Base-by-base conservation (phyloP, 2,797 vertebrate genomes). In the Aratinga solstitialis region DNA sequence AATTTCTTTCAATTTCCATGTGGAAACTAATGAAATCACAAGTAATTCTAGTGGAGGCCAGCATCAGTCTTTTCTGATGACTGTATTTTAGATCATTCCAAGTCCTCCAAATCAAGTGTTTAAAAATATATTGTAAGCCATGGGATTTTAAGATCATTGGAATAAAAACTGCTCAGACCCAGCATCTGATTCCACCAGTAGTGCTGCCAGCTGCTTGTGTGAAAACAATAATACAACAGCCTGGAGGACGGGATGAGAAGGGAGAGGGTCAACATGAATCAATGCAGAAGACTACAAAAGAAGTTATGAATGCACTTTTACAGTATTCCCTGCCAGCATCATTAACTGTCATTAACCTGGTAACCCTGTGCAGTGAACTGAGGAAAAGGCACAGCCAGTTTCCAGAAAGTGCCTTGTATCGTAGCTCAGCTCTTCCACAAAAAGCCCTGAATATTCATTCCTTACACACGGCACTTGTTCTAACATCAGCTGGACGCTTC, bases 291-390 rank as follows among this genome's bases (percentile, higher is more conserved):
- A 30, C 61, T 67, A 75, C 47, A 34, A 42, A 45, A 71, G 24
- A 72, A 56, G 43, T 62, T 67, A 59, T 6, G 69, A 78, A 48
- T 69, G 56, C 9, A 27, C n/a, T 43, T 66, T 40, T 59, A n/a
- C 9, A 62, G 14, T 67, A 36, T 21, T 66, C 18, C 27, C 34
- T 73, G 53, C 48, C 68, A 90, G 77, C 65, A 90, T 43, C 67
- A 48, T 43, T 43, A 43, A 43, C 18, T 43, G 95, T 93, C 43
- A 92, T 94, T 92, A 95, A 92, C 90, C 32, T 32, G 7, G 59
- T 81, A 93, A 93, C 77, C 62, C 86, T 84, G 77, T 47, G 30
- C 74, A 79, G 40, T 4, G 23, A 20, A 53, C 47, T 21, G 40
- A 82, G 51, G 36, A 80, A 84, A 87, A 78, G n/a, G 40, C 59